Evolutionary conservation across 2,113 vertebrate species (phyloP), one percentile per base, ranked within the genome.

Genomic region (Rhagologus leucostigma): DNA sequence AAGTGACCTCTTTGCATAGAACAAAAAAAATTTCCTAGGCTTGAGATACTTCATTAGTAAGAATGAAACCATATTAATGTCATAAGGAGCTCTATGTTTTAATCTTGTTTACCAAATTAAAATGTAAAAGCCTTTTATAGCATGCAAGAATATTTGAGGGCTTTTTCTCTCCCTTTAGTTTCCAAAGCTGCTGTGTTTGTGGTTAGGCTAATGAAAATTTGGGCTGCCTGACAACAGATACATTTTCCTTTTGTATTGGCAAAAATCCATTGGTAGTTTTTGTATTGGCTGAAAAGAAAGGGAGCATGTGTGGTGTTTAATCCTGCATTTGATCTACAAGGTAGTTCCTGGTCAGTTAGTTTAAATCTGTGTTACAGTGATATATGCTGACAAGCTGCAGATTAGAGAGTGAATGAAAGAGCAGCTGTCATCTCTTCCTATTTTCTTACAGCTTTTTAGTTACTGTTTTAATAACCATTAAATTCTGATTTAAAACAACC

Each of bases 101-200:
- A 91, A 91, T 84, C 74, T 87, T 69, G 23, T 81, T 93, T 93
- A 89, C 42, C 59, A 95, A 87, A 95, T 94, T 95, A 95, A 97
- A 91, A 67, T 41, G 42, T 79, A 80, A 53, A 88, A 75, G 14
- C 14, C 24, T 69, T 92, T 97, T 64, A 26, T 63, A 63, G 30
- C 44, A 64, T 77, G 35, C 17, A 7, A 92, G 32, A 87, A 50
- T 44, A 44, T 95, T 91, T 75, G 53, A 80, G 62, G 44, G 12
- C 37, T 56, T 78, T 39, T 4, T 2, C 7, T 10, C 33, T 5
- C 17, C 8, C 12, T 71, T 74, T 27, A 0, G 3, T 92, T 77
- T 32, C 7, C 46, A 26, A 67, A 81, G 49, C 86, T 91, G 35
- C 46, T 64, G 12, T 73, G 59, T 90, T 76, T 90, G 47, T 78